A percentile compares a stretch with the other conserved stretches of the same genome.
Conservation (phyloP, 1,140 invertebrate species). For the Drusus annulatus region DNA sequence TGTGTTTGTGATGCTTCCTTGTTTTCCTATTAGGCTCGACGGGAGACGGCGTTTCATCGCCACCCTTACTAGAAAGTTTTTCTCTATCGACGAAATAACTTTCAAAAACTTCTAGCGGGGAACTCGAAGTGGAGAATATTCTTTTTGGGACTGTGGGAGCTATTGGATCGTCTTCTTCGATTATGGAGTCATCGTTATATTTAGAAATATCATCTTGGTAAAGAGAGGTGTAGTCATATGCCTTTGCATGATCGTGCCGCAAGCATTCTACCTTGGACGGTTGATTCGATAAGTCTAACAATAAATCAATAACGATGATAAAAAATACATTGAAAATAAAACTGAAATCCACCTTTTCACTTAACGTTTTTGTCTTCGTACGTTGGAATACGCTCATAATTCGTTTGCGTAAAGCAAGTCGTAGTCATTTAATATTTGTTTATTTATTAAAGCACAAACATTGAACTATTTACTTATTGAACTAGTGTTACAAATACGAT, state of each 20-base stretch:
- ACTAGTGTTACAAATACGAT: no score
- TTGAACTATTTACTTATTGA: no score
- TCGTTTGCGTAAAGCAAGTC: neutral
- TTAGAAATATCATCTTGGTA: conserved; percentile 51
- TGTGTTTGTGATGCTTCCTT: conserved; percentile 53
- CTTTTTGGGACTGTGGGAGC: neutral
- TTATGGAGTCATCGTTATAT: conserved; percentile 24
- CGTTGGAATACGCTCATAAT: conserved; percentile 33
- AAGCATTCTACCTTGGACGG: conserved; percentile 41
- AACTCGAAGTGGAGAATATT: conserved; percentile 29
- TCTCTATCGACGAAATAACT: conserved; percentile 48
- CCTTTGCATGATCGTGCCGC: conserved; percentile 23
- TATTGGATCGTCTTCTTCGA: conserved; percentile 33
- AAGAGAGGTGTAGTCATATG: conserved; percentile 45
- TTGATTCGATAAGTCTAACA: conserved; percentile 26
- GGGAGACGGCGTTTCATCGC: conserved; percentile 30
- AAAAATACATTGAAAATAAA: conserved; percentile 20
- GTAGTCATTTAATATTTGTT: no score
- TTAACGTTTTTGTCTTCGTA: conserved; percentile 31
- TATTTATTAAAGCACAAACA: no score
- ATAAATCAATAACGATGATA: conserved; percentile 18
- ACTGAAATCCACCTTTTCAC: conserved; percentile 20
- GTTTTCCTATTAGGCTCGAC: conserved; percentile 47
- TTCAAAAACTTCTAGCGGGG: conserved; percentile 45
- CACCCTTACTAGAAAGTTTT: conserved; percentile 27